phyloP scores from a whole-genome alignment of 2,797 vertebrate genomes.

The Anguilla obscura region DNA sequence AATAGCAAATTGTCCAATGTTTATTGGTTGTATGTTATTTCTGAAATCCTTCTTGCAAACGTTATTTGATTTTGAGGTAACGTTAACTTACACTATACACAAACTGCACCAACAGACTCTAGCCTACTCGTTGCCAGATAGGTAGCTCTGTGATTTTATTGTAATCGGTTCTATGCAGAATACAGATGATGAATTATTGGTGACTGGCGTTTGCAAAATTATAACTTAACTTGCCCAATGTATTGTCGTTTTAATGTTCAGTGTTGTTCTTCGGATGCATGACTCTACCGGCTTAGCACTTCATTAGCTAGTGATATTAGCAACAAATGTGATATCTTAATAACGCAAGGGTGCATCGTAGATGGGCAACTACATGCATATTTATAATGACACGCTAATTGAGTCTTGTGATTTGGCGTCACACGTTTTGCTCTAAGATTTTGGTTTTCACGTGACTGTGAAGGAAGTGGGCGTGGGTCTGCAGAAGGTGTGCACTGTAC shows the following conservation, averaged over 20 bases:
- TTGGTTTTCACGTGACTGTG: constrained; percentile 3
- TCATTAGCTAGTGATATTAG: no score
- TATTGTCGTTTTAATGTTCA: no score
- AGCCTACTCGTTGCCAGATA: background rate
- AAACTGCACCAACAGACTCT: background rate
- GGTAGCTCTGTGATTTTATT: background rate
- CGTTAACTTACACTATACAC: no score
- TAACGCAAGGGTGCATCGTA: no score
- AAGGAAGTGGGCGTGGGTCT: constrained; percentile 48
- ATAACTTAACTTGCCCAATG: no score
- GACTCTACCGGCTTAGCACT: no score
- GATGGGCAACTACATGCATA: no score
- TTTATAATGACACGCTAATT: background rate
- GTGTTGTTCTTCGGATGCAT: no score
- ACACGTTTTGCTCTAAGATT: background rate
- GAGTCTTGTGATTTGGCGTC: background rate
- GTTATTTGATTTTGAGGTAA: no score
- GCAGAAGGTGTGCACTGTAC: constrained; percentile 51
- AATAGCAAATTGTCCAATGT: background rate
- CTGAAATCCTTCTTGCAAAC: background rate
- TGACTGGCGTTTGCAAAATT: no score
- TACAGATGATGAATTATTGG: background rate
- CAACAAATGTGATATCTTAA: no score
- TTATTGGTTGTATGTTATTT: background rate
- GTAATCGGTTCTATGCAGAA: background rate